phyloP scores from a whole-genome alignment of 2,888 invertebrate species.

The Ormyrus rosae region DNA sequence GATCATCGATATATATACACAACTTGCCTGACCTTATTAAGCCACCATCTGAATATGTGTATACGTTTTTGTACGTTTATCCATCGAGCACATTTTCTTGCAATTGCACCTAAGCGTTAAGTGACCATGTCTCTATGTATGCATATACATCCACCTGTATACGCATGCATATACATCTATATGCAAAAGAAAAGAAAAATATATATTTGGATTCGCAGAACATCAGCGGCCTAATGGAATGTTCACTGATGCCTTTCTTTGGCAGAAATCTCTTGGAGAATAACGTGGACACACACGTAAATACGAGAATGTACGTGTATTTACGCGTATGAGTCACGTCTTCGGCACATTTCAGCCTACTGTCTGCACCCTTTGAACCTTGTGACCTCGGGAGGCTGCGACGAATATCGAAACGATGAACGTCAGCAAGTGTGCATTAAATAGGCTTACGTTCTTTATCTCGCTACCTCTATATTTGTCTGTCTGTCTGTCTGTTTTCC shows the following conservation, averaged over 20 bases:
- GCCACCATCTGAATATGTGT: background rate
- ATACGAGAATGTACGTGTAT: slow-evolving; percentile 15
- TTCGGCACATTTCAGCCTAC: slow-evolving; percentile 67
- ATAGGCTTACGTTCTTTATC: slow-evolving; percentile 25
- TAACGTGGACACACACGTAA: background rate
- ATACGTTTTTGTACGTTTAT: background rate
- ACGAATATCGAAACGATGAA: slow-evolving; percentile 18
- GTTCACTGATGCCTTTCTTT: slow-evolving; percentile 29
- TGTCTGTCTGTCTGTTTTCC: slow-evolving; percentile 6
- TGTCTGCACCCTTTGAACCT: slow-evolving; percentile 65
- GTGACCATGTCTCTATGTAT: slow-evolving; percentile 16
- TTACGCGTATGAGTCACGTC: slow-evolving; percentile 33
- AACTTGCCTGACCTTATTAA: slow-evolving; percentile 14
- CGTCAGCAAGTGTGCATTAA: slow-evolving; percentile 36
- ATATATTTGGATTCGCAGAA: slow-evolving; percentile 17
- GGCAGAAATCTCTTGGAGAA: background rate
- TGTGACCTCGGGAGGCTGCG: slow-evolving; percentile 24
- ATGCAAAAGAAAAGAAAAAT: background rate
- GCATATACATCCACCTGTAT: too few species aligned
- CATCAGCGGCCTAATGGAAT: slow-evolving; percentile 35
- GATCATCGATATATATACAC: slow-evolving; percentile 17
- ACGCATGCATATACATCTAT: too few species aligned
- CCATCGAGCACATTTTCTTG: slow-evolving; percentile 36
- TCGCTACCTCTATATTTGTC: background rate
- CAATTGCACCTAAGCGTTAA: slow-evolving; percentile 35